These are phyloP conservation scores for Lepidonotus clava DNA, from an alignment of 2,888 invertebrate genomes.

Conservation along the genomic window DNA sequence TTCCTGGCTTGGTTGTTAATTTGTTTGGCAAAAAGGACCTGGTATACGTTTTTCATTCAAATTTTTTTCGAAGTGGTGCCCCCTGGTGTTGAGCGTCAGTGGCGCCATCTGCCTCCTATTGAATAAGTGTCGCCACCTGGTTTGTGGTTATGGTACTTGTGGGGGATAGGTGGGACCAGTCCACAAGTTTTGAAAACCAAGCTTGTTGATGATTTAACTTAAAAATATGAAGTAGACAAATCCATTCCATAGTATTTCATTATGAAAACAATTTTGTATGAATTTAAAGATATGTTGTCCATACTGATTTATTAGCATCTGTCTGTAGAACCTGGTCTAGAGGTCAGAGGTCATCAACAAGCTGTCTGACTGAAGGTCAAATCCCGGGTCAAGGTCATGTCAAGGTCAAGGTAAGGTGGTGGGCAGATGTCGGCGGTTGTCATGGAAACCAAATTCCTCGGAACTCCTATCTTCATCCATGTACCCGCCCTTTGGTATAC, in stretches of 20 bases:
- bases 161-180: not conserved
- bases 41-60: too few relatives aligned
- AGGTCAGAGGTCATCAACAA: slow-evolving; percentile 32
- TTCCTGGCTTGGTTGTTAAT: too few relatives aligned
- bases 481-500: not conserved
- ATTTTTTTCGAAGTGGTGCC: not conserved
- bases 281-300: too few relatives aligned
- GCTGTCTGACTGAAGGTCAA: slow-evolving; percentile 29
- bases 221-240: not conserved
- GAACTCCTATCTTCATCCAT: too few relatives aligned
- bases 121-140: not conserved
- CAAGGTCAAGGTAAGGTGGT: slow-evolving; percentile 54
- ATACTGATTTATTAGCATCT: slow-evolving; percentile 36
- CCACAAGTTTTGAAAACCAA: too few relatives aligned
- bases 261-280: not conserved
- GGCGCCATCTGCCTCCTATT: not conserved
- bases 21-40: too few relatives aligned
- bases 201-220: slow-evolving; percentile 13
- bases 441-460: not conserved
- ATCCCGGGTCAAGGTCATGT: slow-evolving; percentile 24
- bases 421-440: slow-evolving; percentile 41
- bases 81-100: not conserved
- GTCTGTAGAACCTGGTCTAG: not conserved
- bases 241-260: too few relatives aligned
- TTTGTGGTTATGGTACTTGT: not conserved